A percentile compares a stretch with the other conserved stretches of the same genome.
These are phyloP conservation scores for Meteorus sp. DNA, from an alignment of 1,140 invertebrate genomes.

Conservation along the genomic window DNA sequence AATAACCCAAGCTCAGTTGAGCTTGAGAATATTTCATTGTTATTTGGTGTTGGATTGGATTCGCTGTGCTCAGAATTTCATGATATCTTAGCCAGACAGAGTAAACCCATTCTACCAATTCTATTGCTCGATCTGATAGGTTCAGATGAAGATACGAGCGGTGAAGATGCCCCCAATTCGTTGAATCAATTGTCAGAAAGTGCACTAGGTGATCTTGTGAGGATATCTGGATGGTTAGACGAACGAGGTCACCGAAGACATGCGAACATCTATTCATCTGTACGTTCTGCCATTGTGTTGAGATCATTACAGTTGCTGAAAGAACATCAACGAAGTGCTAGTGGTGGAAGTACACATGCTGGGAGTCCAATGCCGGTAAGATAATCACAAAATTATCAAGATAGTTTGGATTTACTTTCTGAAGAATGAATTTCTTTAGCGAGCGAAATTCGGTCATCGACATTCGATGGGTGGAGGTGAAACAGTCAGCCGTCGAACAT, in stretches of 20 bases:
- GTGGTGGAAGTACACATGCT: conserved; percentile 65
- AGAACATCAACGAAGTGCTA: conserved; percentile 79
- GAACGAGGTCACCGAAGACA: conserved; percentile 79
- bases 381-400: background rate
- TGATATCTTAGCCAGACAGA: conserved; percentile 81
- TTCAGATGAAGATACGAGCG: conserved; percentile 76
- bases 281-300: conserved; percentile 75
- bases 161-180: conserved; percentile 53
- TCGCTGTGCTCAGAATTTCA: conserved; percentile 83
- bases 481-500: conserved; percentile 55
- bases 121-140: conserved; percentile 82
- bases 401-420: conserved; percentile 1
- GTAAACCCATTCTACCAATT: conserved; percentile 82
- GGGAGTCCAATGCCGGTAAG: conserved; percentile 58
- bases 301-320: conserved; percentile 76
- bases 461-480: conserved; percentile 51
- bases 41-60: conserved; percentile 59
- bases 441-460: conserved; percentile 60
- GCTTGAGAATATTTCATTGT: conserved; percentile 84
- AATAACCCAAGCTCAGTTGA: conserved; percentile 93
- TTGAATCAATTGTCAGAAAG: conserved; percentile 65
- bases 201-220: conserved; percentile 71
- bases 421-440: conserved; percentile 39
- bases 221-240: conserved; percentile 83
- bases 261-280: conserved; percentile 77